These are phyloP conservation scores for Sebastes taczanowskii DNA, from an alignment of 2,797 vertebrate species.

Conservation along the genomic window DNA sequence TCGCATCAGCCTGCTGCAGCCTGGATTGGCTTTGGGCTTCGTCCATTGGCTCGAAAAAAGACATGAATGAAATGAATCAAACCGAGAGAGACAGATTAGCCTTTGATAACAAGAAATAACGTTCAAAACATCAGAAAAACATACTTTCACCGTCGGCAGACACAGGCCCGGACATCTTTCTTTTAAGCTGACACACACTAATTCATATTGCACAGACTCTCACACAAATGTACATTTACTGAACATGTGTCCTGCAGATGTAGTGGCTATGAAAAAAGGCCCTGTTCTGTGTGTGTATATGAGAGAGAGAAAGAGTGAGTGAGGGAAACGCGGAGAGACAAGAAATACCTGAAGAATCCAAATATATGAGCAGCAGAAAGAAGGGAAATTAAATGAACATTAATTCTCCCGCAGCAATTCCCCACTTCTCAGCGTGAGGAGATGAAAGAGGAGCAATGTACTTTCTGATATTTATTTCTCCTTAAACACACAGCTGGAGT, in stretches of 20 bases:
- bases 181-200: conserved; percentile 55
- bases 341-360: conserved; percentile 81
- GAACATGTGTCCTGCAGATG: conserved; percentile 80
- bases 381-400: conserved; percentile 83
- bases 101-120: conserved; percentile 67
- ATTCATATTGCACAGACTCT: conserved; percentile 52
- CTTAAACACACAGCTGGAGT: conserved; percentile 68
- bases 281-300: conserved; percentile 53
- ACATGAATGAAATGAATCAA: conserved; percentile 60
- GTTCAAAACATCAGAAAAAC: conserved; percentile 61
- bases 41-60: conserved; percentile 44
- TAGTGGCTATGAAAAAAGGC: conserved; percentile 63
- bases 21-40: conserved; percentile 34
- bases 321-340: conserved; percentile 58
- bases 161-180: conserved; percentile 60
- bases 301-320: conserved; percentile 12
- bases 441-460: conserved; percentile 81
- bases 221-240: conserved; percentile 50
- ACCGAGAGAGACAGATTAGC: conserved; percentile 56
- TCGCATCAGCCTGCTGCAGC: conserved; percentile 36
- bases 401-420: conserved; percentile 76
- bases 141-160: conserved; percentile 65
- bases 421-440: conserved; percentile 63
- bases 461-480: conserved; percentile 84
- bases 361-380: conserved; percentile 79